These are phyloP conservation scores for Ardeotis arabs DNA, from an alignment of 2,113 vertebrate species.

Conservation along the genomic window DNA sequence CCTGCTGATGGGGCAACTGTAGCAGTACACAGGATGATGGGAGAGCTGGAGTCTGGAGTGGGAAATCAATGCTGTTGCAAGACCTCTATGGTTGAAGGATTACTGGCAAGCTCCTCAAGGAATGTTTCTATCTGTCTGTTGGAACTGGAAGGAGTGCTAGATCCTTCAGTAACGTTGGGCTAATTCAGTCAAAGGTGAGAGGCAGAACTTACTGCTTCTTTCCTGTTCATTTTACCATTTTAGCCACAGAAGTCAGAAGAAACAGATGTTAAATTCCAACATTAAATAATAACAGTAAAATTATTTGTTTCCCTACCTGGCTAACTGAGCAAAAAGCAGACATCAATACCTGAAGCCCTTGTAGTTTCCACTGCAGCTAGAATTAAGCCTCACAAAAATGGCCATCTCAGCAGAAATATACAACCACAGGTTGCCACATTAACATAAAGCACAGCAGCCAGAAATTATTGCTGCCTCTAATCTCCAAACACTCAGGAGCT, in stretches of 20 bases:
- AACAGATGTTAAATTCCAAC: not conserved
- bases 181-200: not conserved
- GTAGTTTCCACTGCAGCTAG: constrained; percentile 67
- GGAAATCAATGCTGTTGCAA: not conserved
- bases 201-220: not conserved
- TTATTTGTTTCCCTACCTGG: not conserved
- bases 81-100: not conserved
- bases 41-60: not conserved
- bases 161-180: not conserved
- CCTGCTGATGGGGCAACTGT: not conserved
- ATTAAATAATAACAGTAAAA: not conserved
- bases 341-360: constrained; percentile 33
- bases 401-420: constrained; percentile 80
- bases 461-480: constrained; percentile 81
- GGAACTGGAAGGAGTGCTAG: not conserved
- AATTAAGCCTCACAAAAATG: constrained; percentile 76
- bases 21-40: not conserved
- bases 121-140: not conserved
- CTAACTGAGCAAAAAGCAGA: constrained; percentile 71
- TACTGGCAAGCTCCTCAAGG: not conserved
- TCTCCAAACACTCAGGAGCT: constrained; percentile 80
- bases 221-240: not conserved
- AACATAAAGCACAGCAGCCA: constrained; percentile 82
- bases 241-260: not conserved
- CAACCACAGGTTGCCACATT: constrained; percentile 76